Percentiles rank a stretch among this genome's conserved stretches.
phyloP scores from a whole-genome alignment of 1,140 invertebrate species.

The Drosophila pseudoobscura region DNA sequence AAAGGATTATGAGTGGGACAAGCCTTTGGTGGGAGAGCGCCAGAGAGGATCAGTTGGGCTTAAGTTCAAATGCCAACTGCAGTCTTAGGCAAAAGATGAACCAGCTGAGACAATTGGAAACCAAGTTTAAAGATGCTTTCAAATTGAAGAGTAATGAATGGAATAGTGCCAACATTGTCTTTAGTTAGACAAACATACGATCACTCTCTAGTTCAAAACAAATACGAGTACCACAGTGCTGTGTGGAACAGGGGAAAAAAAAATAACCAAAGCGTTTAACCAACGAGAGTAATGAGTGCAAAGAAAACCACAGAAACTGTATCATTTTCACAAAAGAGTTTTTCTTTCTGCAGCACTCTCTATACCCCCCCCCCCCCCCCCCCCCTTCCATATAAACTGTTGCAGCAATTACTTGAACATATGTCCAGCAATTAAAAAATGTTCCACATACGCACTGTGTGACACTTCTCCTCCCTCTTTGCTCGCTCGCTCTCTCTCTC shows the following conservation, averaged over 20 bases:
- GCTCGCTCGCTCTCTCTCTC: background rate
- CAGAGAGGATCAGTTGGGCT: slow-evolving; percentile 1
- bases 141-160: no score
- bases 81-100: background rate
- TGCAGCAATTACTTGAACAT: slow-evolving; percentile 67
- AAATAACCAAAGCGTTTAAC: background rate
- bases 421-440: slow-evolving; percentile 72
- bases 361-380: background rate
- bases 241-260: no score
- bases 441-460: slow-evolving; percentile 71
- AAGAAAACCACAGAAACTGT: no score
- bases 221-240: no score
- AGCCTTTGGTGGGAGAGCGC: background rate
- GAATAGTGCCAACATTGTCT: no score
- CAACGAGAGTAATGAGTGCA: slow-evolving; percentile 1
- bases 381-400: slow-evolving; percentile 47
- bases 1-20: slow-evolving; percentile 54
- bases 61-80: background rate
- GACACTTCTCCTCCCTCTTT: slow-evolving; percentile 19
- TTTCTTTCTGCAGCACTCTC: slow-evolving; percentile 5
- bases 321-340: background rate
- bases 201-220: no score
- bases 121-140: no score
- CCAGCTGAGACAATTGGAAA: background rate
- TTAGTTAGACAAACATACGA: no score